phyloP scores from a whole-genome alignment of 1,140 invertebrate species.

The Diabrotica undecimpunctata region DNA sequence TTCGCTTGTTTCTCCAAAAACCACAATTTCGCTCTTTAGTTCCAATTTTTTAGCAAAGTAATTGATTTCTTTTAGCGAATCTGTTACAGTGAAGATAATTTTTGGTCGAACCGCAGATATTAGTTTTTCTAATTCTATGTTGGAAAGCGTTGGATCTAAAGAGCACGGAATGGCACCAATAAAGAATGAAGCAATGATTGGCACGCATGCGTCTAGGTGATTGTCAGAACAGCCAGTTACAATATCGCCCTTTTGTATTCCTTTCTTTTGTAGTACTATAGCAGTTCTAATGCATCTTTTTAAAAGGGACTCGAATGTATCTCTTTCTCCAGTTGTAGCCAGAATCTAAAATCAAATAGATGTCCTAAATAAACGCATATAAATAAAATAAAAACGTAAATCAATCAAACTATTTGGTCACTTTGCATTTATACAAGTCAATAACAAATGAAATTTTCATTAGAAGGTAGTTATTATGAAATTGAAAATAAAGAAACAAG shows the following conservation, averaged over 20 bases:
- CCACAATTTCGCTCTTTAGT: slow-evolving; percentile 27
- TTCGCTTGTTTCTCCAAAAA: slow-evolving; percentile 25
- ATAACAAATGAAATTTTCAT: too few species aligned
- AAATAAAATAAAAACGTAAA: neutral
- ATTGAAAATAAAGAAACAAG: too few species aligned
- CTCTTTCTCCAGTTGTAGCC: slow-evolving; percentile 41
- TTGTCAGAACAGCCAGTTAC: slow-evolving; percentile 45
- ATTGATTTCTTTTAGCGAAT: slow-evolving; percentile 25
- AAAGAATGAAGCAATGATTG: slow-evolving; percentile 41
- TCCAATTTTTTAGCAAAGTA: slow-evolving; percentile 18
- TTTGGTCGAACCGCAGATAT: slow-evolving; percentile 31
- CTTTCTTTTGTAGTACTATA: slow-evolving; percentile 34
- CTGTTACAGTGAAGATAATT: slow-evolving; percentile 26
- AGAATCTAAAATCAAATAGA: slow-evolving; percentile 41
- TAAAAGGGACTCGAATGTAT: slow-evolving; percentile 41
- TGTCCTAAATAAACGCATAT: neutral
- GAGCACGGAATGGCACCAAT: slow-evolving; percentile 33
- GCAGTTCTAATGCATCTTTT: slow-evolving; percentile 42
- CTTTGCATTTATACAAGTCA: too few species aligned
- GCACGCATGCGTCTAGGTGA: slow-evolving; percentile 41
- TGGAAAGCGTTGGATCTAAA: slow-evolving; percentile 31
- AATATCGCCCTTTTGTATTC: slow-evolving; percentile 42
- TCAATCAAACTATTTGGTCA: too few species aligned
- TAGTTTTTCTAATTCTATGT: slow-evolving; percentile 26
- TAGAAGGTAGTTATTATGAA: too few species aligned